Base-by-base conservation (phyloP, 1,140 invertebrate genomes). In the Drosophila sechellia region DNA sequence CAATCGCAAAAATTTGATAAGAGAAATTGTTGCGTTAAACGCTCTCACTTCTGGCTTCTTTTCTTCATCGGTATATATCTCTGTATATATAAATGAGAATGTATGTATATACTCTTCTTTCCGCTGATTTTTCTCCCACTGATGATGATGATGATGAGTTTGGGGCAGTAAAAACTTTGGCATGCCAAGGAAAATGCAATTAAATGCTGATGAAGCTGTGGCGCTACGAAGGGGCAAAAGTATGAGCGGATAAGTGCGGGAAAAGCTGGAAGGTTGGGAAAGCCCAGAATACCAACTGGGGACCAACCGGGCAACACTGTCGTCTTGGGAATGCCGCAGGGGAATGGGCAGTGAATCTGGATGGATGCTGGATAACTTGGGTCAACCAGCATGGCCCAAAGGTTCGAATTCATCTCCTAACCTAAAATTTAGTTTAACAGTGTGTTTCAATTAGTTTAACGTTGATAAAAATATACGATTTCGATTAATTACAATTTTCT, bases 121-220 rank as follows among this genome's bases (percentile, higher is more conserved):
- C 34, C 34, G 5, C 43, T 39, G 35, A 43, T 42, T 53, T 17
- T 34, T 53, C 39, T 48, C 17, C 25, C 35, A 22, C 35, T 40
- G 34, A 48, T 37, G 43, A 40, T 48, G 42, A 70, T 71, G 68
- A 70, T 71, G 68, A 57, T 57, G 66, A 52, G 65, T 35, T 35
- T 49, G 45, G 61, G 25, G 58, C 59, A 43, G 70, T 64, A 64
- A 74, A 74, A 74, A 74, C 70, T 74, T 74, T 74, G 58, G 58
- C 66, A 70, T 70, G 64, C 68, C 49, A 54, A 54, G 57, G 46
- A 70, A 81, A 73, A 64, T 83, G 81, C 87, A 87, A 78, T 86
- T 86, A 86, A 86, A 87, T 79, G 78, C 75, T 86, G 78, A 79
- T 85, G 68, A 77, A 65, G 74, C 77, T 52, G 54, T 8, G 48